Percentiles rank a stretch among this genome's conserved stretches.
Evolutionary conservation across 2,797 vertebrate genomes (phyloP).

Genomic region (Mionectes olivaceus): DNA sequence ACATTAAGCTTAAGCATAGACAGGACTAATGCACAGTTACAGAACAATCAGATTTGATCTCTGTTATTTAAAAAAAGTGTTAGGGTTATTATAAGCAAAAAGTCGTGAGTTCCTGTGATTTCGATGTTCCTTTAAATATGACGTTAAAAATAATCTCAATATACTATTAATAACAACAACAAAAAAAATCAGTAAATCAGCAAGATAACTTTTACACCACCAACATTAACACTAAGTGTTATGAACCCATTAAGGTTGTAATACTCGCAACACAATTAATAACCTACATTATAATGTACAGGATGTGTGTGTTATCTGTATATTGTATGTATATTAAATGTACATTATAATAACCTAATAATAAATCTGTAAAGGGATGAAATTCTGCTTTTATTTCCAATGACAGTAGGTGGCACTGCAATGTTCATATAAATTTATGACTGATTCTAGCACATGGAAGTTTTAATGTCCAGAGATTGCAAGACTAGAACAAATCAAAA

Average conservation of each 20-base stretch:
- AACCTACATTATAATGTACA: background rate
- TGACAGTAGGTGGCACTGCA: background rate
- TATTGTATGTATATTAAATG: background rate
- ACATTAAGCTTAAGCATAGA: background rate
- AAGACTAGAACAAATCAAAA: background rate
- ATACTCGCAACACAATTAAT: background rate
- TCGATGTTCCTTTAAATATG: background rate
- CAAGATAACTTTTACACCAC: background rate
- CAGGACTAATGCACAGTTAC: background rate
- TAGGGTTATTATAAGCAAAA: background rate
- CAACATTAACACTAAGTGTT: background rate
- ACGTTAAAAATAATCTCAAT: background rate
- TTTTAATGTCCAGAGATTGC: background rate
- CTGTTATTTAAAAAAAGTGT: background rate
- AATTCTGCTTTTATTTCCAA: background rate
- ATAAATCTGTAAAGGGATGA: background rate
- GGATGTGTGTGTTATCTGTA: background rate
- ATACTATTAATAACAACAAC: background rate
- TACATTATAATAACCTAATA: background rate
- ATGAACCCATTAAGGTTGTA: background rate
- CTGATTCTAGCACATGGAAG: background rate
- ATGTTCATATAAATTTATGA: background rate
- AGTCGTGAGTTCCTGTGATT: background rate
- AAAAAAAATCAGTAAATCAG: background rate
- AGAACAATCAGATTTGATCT: background rate